Conservation (phyloP, 2,888 invertebrate species). For the Odontocolon sp. region DNA sequence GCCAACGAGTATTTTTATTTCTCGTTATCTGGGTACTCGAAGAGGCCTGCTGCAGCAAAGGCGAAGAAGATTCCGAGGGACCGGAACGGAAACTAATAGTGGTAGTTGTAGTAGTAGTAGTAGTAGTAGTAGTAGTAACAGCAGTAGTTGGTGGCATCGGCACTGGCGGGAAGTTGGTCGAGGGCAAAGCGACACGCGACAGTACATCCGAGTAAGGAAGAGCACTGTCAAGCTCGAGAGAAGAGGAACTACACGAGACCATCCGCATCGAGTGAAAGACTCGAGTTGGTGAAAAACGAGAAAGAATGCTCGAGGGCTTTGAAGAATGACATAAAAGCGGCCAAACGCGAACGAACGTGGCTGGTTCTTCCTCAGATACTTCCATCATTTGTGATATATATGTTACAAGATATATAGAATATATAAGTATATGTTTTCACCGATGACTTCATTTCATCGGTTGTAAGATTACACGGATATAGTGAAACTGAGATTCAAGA, state of each 20-base stretch:
- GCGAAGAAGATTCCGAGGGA: conserved; percentile 32
- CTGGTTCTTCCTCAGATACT: neutral
- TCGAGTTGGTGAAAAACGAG: conserved; percentile 7
- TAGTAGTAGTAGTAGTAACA: conserved; percentile 1
- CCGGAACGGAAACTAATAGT: conserved; percentile 19
- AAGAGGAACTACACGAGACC: conserved; percentile 36
- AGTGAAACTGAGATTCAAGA: neutral
- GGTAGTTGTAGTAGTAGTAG: conserved; percentile 9
- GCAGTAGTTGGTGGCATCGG: conserved; percentile 15
- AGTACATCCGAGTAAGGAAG: conserved; percentile 48
- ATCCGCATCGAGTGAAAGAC: conserved; percentile 41
- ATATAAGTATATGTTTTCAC: neutral
- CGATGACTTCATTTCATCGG: neutral
- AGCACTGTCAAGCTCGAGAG: conserved; percentile 31
- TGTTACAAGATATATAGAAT: neutral
- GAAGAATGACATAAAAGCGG: conserved; percentile 9
- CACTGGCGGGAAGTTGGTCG: conserved; percentile 54
- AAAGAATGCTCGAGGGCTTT: conserved; percentile 18
- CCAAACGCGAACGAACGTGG: neutral
- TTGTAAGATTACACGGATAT: neutral
- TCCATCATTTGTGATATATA: conserved; percentile 16
- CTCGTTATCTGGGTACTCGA: conserved; percentile 59
- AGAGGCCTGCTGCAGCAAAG: conserved; percentile 1
- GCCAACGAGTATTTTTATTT: conserved; percentile 61
- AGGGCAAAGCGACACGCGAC: conserved; percentile 31